phyloP scores from a whole-genome alignment of 2,797 vertebrate species.

The Gallirallus australis region DNA sequence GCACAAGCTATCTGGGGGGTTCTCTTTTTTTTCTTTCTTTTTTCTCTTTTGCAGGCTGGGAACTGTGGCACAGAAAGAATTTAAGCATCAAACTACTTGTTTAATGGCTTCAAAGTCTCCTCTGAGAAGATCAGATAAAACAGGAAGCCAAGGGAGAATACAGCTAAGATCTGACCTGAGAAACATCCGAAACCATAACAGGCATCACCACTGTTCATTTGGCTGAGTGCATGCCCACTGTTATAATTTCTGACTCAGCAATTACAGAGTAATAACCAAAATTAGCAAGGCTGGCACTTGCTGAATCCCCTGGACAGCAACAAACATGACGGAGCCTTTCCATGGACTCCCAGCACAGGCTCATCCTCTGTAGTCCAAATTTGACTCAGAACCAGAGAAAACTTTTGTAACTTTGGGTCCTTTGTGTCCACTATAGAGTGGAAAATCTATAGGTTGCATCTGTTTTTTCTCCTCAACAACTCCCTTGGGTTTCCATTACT shows the following conservation, averaged over 20 bases:
- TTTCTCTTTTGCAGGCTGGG: neutral
- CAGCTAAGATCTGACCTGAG: neutral
- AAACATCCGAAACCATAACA: neutral
- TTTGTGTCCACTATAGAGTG: neutral
- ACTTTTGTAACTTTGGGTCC: neutral
- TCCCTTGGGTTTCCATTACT: neutral
- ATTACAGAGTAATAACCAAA: neutral
- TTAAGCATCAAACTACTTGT: neutral
- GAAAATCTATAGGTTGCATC: neutral
- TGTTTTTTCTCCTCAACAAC: neutral
- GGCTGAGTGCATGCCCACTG: neutral
- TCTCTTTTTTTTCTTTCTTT: neutral
- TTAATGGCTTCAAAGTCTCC: neutral
- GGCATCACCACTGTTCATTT: neutral
- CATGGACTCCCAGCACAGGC: neutral
- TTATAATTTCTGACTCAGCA: neutral
- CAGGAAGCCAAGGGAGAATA: neutral
- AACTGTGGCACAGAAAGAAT: neutral
- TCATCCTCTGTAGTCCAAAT: neutral
- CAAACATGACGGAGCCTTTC: neutral
- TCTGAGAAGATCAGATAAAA: neutral
- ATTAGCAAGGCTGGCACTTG: neutral
- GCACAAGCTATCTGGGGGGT: neutral
- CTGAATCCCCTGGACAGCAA: neutral
- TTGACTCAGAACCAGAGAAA: neutral